These are phyloP conservation scores for Himalopsyche anomala DNA, from an alignment of 2,888 invertebrate genomes.

Conservation along the genomic window DNA sequence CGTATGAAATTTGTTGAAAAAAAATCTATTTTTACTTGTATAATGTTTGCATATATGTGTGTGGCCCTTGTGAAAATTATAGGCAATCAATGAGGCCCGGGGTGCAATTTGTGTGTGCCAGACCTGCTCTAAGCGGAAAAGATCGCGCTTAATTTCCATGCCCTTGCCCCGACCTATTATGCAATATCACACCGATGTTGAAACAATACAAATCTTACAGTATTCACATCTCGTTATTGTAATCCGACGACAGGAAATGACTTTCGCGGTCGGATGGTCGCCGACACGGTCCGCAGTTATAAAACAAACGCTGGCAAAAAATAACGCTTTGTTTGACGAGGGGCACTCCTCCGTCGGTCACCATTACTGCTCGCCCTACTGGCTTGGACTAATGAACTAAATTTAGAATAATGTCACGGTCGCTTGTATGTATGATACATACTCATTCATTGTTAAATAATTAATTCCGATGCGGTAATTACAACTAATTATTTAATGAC, in stretches of 20 bases:
- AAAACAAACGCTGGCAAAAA: constrained; percentile 35
- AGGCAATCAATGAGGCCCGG: too few relatives aligned
- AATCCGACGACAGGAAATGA: constrained; percentile 48
- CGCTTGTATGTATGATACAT: neutral
- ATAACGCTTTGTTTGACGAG: neutral
- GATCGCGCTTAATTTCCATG: too few relatives aligned
- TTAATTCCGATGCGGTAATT: too few relatives aligned
- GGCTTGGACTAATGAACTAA: constrained; percentile 23
- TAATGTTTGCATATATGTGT: too few relatives aligned
- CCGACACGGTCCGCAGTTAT: constrained; percentile 49
- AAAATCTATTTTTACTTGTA: too few relatives aligned
- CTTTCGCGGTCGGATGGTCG: constrained; percentile 51
- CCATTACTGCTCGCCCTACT: neutral
- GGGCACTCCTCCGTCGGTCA: constrained; percentile 5
- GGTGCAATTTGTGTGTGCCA: too few relatives aligned
- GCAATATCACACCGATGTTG: neutral
- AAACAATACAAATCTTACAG: constrained; percentile 1
- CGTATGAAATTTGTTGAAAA: too few relatives aligned
- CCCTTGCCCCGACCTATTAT: neutral
- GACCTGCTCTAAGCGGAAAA: too few relatives aligned
- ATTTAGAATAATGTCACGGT: constrained; percentile 35
- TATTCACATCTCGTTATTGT: neutral
- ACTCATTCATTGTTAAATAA: too few relatives aligned
- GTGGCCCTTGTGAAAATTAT: too few relatives aligned
- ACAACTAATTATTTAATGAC: too few relatives aligned